phyloP scores from a whole-genome alignment of 2,888 invertebrate species.

The Aphidius colemani region DNA sequence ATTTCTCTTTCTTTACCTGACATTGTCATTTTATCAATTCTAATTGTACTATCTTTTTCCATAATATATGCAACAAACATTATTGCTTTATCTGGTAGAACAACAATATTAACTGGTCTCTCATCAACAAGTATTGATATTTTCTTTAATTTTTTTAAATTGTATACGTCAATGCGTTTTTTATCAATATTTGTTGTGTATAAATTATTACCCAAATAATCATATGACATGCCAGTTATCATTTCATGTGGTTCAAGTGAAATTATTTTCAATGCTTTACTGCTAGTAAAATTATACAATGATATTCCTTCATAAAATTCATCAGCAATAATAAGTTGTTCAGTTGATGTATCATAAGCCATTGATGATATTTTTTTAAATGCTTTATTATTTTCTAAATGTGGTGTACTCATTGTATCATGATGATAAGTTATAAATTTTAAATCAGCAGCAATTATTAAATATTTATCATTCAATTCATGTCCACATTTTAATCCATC shows the following conservation, averaged over 20 bases:
- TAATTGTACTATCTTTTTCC: conserved; percentile 43
- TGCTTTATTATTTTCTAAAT: conserved; percentile 55
- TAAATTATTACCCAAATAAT: conserved; percentile 73
- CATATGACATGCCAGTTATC: conserved; percentile 68
- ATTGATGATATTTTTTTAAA: conserved; percentile 68
- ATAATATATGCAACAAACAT: conserved; percentile 50
- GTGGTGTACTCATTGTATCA: conserved; percentile 70
- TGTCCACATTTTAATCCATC: conserved; percentile 67
- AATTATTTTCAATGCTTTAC: no score
- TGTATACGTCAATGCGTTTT: conserved; percentile 70
- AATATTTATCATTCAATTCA: conserved; percentile 59
- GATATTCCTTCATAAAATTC: conserved; percentile 15
- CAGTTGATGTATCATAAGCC: conserved; percentile 68
- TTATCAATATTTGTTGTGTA: conserved; percentile 74
- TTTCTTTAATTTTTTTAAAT: conserved; percentile 65
- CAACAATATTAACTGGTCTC: conserved; percentile 71
- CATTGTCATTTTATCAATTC: conserved; percentile 73
- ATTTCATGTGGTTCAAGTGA: conserved; percentile 51
- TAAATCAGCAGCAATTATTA: conserved; percentile 67
- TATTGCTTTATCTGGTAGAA: conserved; percentile 65
- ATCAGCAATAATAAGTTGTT: conserved; percentile 51
- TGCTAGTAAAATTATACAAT: no score
- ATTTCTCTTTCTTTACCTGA: conserved; percentile 62
- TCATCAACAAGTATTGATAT: conserved; percentile 66
- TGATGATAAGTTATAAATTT: conserved; percentile 69